Evolutionary conservation across 1,140 invertebrate species (phyloP).

Genomic region (Papilio aristodemus): DNA sequence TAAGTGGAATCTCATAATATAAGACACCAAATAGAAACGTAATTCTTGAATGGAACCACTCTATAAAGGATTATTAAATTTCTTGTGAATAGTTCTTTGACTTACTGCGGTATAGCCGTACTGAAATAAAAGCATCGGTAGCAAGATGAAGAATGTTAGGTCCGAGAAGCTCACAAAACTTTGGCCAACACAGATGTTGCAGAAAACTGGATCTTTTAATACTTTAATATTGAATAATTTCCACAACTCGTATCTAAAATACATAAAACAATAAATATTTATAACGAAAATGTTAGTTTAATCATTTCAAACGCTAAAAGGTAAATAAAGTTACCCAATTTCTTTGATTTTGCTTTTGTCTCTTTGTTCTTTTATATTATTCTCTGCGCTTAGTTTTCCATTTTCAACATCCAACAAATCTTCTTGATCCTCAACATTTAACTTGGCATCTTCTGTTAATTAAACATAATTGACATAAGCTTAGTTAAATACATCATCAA

Average conservation of each 20-base stretch:
- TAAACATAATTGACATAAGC: neutral
- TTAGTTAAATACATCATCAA: constrained; percentile 29
- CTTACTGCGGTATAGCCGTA: constrained; percentile 72
- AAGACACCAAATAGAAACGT: too few species aligned
- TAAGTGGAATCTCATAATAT: too few species aligned
- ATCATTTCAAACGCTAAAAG: neutral
- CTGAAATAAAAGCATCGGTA: constrained; percentile 80
- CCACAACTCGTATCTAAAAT: constrained; percentile 47
- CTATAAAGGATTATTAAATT: too few species aligned
- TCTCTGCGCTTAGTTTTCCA: constrained; percentile 19
- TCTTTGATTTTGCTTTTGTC: constrained; percentile 29
- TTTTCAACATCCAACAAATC: constrained; percentile 46
- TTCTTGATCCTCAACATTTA: constrained; percentile 42
- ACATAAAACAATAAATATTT: neutral
- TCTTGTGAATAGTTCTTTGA: neutral
- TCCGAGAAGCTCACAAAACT: constrained; percentile 82
- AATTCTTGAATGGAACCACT: too few species aligned
- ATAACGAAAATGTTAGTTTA: constrained; percentile 22
- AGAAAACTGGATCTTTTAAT: constrained; percentile 80
- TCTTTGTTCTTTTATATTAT: constrained; percentile 21
- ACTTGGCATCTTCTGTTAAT: constrained; percentile 37
- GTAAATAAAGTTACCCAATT: constrained; percentile 34
- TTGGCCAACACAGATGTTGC: constrained; percentile 83
- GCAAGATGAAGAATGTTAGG: constrained; percentile 83
- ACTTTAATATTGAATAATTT: constrained; percentile 67